phyloP scores from a whole-genome alignment of 2,888 invertebrate species.

The Patella caerulea region DNA sequence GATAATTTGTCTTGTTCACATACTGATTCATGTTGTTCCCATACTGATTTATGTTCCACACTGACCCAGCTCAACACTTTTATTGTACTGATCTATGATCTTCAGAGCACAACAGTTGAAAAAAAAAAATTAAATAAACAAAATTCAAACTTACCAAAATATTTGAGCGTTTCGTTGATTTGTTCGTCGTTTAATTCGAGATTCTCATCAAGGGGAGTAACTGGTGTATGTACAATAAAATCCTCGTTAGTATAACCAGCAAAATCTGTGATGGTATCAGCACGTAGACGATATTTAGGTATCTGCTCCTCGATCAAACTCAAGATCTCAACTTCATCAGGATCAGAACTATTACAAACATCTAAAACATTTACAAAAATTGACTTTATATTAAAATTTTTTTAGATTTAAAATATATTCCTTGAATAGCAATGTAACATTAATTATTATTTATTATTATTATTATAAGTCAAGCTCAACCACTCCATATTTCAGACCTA shows the following conservation, averaged over 20 bases:
- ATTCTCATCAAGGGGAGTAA: conserved; percentile 79
- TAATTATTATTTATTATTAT: background rate
- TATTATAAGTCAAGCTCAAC: background rate
- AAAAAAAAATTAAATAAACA: background rate
- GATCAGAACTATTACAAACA: conserved; percentile 91
- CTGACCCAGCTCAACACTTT: no score
- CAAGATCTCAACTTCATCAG: conserved; percentile 96
- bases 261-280: conserved; percentile 93
- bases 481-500: no score
- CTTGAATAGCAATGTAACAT: background rate
- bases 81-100: no score
- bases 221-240: conserved; percentile 84
- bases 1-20: no score
- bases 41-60: no score
- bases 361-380: conserved; percentile 77
- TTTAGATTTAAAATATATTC: background rate
- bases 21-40: no score
- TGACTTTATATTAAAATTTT: background rate
- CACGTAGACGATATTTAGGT: conserved; percentile 92
- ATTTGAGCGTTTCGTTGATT: conserved; percentile 95
- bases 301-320: conserved; percentile 95
- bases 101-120: no score
- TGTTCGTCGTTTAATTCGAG: conserved; percentile 86
- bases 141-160: conserved; percentile 85
- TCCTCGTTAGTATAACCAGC: conserved; percentile 84